phyloP scores from a whole-genome alignment of 2,888 invertebrate genomes.

The Neuroscelio doddi region DNA sequence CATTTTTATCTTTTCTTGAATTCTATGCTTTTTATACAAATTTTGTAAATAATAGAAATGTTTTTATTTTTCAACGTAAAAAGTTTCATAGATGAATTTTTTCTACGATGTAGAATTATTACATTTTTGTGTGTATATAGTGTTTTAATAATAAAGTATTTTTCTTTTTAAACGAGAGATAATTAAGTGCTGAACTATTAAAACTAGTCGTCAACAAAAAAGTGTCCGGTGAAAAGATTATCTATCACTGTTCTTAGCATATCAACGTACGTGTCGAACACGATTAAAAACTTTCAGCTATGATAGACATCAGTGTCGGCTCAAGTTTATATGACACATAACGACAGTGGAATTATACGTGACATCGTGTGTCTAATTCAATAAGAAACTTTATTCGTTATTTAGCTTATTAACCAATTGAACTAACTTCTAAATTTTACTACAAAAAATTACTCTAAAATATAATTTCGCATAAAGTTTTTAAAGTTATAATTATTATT shows the following conservation, averaged over 20 bases:
- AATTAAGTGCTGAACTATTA: not conserved
- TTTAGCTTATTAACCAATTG: no score
- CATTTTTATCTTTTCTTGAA: no score
- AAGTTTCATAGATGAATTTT: no score
- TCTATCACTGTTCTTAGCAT: conserved; percentile 3
- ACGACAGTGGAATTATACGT: conserved; percentile 63
- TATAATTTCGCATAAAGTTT: no score
- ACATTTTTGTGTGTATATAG: no score
- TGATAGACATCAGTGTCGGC: conserved; percentile 50
- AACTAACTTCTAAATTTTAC: no score
- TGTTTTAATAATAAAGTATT: not conserved
- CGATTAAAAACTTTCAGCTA: conserved; percentile 36
- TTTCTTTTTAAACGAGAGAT: not conserved
- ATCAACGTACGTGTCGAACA: conserved; percentile 32
- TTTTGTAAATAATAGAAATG: no score
- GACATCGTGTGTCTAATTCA: conserved; percentile 64
- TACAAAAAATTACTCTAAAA: no score
- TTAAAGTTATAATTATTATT: no score
- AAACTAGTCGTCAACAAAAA: not conserved
- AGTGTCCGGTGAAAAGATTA: conserved; percentile 5
- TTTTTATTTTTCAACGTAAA: no score
- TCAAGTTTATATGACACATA: conserved; percentile 65
- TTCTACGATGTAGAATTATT: no score
- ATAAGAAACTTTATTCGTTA: conserved; percentile 57
- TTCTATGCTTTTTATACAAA: no score